Conservation (phyloP, 2,113 vertebrate species). For the Limnothrissa miodon region DNA sequence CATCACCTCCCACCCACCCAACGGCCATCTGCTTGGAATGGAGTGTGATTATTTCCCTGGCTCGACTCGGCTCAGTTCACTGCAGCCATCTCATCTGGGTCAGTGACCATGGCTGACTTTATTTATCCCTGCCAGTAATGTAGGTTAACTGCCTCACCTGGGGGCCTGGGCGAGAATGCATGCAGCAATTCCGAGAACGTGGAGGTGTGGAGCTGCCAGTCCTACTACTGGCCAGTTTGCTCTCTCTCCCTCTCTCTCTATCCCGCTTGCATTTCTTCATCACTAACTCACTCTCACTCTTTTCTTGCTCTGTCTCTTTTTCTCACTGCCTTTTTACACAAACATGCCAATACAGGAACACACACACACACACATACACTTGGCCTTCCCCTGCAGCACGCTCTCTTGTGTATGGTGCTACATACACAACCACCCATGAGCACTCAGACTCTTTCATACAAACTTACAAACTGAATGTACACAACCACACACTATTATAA, state of each 20-base stretch:
- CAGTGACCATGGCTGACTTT: constrained; percentile 21
- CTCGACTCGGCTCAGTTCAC: background rate
- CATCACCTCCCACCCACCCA: background rate
- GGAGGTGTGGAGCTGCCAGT: background rate
- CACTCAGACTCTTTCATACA: background rate
- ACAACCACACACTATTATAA: background rate
- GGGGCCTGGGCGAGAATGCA: background rate
- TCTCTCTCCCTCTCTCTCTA: background rate
- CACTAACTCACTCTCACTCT: background rate
- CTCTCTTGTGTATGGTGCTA: too few species aligned
- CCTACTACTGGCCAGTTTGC: background rate
- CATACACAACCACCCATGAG: too few species aligned
- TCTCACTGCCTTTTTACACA: background rate
- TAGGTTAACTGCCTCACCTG: constrained; percentile 1
- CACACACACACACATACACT: background rate
- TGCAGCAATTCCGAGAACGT: background rate
- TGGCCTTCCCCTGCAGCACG: too few species aligned
- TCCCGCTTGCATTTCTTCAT: background rate
- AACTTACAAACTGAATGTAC: background rate
- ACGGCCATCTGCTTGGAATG: background rate
- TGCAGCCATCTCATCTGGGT: constrained; percentile 30
- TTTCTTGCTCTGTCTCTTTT: background rate
- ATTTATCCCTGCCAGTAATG: background rate
- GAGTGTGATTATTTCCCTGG: constrained; percentile 21
- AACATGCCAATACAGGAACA: background rate